Base-by-base conservation (phyloP, 2,888 invertebrate species). In the Podotricha telesiphe region DNA sequence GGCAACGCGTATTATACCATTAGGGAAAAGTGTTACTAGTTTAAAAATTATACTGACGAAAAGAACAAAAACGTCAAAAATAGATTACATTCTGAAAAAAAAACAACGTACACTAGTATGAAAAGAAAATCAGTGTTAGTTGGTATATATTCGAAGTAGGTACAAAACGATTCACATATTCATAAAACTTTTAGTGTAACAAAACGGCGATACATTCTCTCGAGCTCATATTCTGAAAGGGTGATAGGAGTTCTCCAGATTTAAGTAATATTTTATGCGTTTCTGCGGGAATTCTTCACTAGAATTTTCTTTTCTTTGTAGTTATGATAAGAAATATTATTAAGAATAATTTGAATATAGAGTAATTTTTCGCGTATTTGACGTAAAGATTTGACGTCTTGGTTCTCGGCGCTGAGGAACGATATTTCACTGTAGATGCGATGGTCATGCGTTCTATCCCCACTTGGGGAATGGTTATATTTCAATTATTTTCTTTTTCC, bases 101-200 rank as follows among this genome's bases (percentile, higher is more conserved):
- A 37, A 28, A 28, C 4, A 6, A 28, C 6, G 6, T 28, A 28
- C 8, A 37, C 37, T 8, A 28, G 6, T 5, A 13, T 56, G 1
- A 40, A 10, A 42, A 20, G 13, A 28, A 53, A 51, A 59, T 65
- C 65, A 34, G 20, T 50, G 50, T 66, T 48, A 53, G 19, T 56
- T 47, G 34, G 47, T 61, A 47, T 62, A 65, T 51, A n/a, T 58
- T 34, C 20, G 34, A 59, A 65, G 64, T 53, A 56, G 40, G 48
- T 15, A 37, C 51, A 34, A 50, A 65, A 51, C 65, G 58, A 63
- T 68, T 68, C 58, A 65, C 65, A 65, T 66, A 66, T 48, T 66
- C 69, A 69, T 68, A 65, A 65, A 68, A 68, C 65, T 68, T 68
- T 68, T 51, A 58, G 53, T 34, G 59, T 65, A 59, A 68, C 68